These are phyloP conservation scores for Struthidea cinerea DNA, from an alignment of 2,113 vertebrate species.

Conservation along the genomic window DNA sequence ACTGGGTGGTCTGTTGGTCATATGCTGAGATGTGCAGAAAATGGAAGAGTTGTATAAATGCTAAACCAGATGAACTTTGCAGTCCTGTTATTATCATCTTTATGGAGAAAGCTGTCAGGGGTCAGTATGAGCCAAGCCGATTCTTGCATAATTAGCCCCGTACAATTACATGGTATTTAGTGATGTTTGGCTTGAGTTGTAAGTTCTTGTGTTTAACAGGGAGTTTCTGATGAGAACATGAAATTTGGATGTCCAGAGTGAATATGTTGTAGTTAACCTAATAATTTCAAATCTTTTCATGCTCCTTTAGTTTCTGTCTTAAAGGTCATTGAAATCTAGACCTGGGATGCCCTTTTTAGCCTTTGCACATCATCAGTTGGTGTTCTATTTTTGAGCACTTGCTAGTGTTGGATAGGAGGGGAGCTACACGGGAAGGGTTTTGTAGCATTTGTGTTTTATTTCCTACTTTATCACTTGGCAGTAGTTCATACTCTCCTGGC, in stretches of 20 bases:
- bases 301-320: neutral
- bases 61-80: neutral
- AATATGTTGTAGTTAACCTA: conserved; percentile 1
- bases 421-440: neutral
- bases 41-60: neutral
- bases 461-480: neutral
- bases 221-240: neutral
- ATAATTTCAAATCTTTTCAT: neutral
- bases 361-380: neutral
- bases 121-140: neutral
- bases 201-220: neutral
- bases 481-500: neutral
- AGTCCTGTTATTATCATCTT: neutral
- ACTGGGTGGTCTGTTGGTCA: neutral
- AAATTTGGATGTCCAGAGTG: neutral
- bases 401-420: neutral
- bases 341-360: conserved; percentile 23
- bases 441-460: conserved; percentile 3
- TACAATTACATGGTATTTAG: neutral
- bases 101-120: neutral
- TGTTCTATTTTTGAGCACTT: conserved; percentile 6
- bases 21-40: neutral
- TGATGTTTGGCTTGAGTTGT: neutral
- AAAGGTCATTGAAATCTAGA: conserved; percentile 41
- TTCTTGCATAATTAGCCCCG: neutral